Base-by-base conservation (phyloP, 92 coral and sea anemone genomes). In the Zoanthus solanderi region DNA sequence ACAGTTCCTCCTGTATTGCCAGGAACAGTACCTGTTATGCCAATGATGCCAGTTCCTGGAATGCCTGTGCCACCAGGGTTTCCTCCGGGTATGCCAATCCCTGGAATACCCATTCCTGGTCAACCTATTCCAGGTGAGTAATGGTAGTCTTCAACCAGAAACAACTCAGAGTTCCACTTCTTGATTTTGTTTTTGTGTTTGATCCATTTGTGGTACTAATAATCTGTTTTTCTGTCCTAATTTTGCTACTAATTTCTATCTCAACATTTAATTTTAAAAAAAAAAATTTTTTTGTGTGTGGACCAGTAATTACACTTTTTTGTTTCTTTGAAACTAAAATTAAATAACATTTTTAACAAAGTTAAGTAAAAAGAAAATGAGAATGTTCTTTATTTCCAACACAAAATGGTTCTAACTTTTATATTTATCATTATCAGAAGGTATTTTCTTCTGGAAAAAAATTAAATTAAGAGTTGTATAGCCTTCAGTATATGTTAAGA, bases 1-100 rank as follows among this genome's bases (percentile, higher is more conserved):
- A 52, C 87, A 16, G 81, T 86, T 68, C 92, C 93, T 16, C 79
- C 90, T 28, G 88, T 60, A 28, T 61, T 89, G 89, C 71, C 86
- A 4, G 92, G 86, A 13, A 83, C 75, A 72, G 91, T 96, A 84
- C 95, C 98, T 17, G 94, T 94, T 87, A 84, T 95, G 93, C 99
- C 98, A 17, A 91, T 93, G 95, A 97, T 97, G 98, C 98, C 93
- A 46, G 86, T 92, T 66, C 98, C 98, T 66, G 98, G 98, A 71
- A 94, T 94, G 98, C 93, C 94, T 30, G 78, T 95, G 84, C 97
- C 95, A 7, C 95, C 93, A 65, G 97, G 94, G 48, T 92, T 92
- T 88, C 96, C 94, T 56, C 96, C 95, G 7, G 85, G 76, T 23
- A 89, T 90, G 95, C 78, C 71, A 15, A 79, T 92, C 84, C 90